Evolutionary conservation across 2,888 invertebrate species (phyloP), one percentile per base, ranked within the genome.

Genomic region (Tuta absoluta): DNA sequence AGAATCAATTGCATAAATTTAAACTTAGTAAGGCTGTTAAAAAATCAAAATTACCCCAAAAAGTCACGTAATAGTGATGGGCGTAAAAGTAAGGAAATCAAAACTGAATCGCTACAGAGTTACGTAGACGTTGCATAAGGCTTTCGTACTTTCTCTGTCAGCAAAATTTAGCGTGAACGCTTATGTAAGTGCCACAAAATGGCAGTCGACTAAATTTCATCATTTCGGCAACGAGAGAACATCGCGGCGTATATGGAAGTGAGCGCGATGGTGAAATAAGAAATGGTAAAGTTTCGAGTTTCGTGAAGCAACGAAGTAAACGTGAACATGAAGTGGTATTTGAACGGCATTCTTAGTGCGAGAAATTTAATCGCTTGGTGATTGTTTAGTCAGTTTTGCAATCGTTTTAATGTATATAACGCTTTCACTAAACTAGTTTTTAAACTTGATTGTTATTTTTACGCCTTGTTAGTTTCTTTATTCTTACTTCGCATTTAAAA

Each of bases 91-190:
- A 85, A 91, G 89, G 90, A 91, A 90, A 91, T 90, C 90, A 90
- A 91, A 90, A 89, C 87, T 79, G 80, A 87, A 84, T 81, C 84
- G 84, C 82, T 85, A 80, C 84, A 83, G 69, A 65, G 88, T 90
- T 90, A 91, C 91, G 91, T 91, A 69, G 73, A 69, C 62, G 64
- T 91, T 91, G 89, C 87, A 86, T 91, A 91, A 91, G 79, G 89
- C 91, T 91, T 91, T 91, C 91, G 91, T 84, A 89, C 91, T 91
- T 91, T 91, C 91, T 90, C 91, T 89, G 90, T 85, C 89, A 87
- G 87, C 90, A 91, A 91, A 91, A 91, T 91, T 91, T 89, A 88
- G 91, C 89, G 86, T 87, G 84, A 84, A 79, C 77, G 71, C 78
- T 90, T 91, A 81, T 80, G 87, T 84, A 84, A 67, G 21, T 14